Evolutionary conservation across 1,140 invertebrate species (phyloP).

Genomic region (Sinonovacula constricta): DNA sequence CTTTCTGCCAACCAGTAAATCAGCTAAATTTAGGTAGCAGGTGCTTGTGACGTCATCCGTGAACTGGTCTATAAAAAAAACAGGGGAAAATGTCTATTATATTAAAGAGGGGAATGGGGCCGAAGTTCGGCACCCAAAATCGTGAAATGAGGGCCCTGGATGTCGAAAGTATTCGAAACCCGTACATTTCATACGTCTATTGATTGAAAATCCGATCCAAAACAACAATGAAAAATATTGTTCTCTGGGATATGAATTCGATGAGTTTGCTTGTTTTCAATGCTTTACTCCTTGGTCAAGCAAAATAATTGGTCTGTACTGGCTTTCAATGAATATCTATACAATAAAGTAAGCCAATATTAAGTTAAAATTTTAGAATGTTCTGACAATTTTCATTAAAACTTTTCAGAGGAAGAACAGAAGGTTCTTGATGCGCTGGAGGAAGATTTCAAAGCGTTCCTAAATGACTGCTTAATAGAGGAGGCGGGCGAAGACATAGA

Average conservation of each 20-base stretch:
- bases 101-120: slow-evolving; percentile 35
- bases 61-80: no score
- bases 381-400: slow-evolving; percentile 39
- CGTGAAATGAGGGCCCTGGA: slow-evolving; percentile 21
- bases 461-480: slow-evolving; percentile 37
- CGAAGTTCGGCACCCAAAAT: slow-evolving; percentile 29
- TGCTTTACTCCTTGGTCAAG: slow-evolving; percentile 16
- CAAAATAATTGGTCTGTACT: slow-evolving; percentile 17
- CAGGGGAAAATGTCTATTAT: slow-evolving; percentile 35
- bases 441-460: slow-evolving; percentile 39
- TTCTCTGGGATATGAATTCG: slow-evolving; percentile 9
- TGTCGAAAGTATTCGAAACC: slow-evolving; percentile 27
- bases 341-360: slow-evolving; percentile 34
- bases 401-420: slow-evolving; percentile 40
- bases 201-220: slow-evolving; percentile 1
- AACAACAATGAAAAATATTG: slow-evolving; percentile 19
- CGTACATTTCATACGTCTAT: slow-evolving; percentile 2
- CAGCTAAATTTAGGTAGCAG: no score
- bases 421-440: slow-evolving; percentile 39
- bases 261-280: background rate
- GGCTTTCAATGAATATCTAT: slow-evolving; percentile 28
- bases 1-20: no score
- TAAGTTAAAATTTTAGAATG: slow-evolving; percentile 37
- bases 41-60: no score
- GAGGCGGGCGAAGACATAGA: slow-evolving; percentile 37